A percentile compares a stretch with the other conserved stretches of the same genome.
Conservation (phyloP, 2,113 vertebrate genomes). For the Castor canadensis region DNA sequence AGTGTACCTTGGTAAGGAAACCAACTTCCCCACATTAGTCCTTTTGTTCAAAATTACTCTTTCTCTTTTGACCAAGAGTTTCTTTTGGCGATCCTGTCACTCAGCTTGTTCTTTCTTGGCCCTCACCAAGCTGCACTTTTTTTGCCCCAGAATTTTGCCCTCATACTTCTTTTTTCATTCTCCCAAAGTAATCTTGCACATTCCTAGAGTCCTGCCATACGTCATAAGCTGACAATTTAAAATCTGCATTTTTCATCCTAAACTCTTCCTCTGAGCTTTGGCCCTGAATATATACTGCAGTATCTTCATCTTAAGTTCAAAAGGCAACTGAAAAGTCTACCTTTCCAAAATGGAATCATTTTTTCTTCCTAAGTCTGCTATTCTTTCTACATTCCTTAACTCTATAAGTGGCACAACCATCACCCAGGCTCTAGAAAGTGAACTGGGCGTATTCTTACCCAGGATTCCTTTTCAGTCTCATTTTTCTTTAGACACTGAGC, state of each 20-base stretch:
- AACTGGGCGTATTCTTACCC: neutral
- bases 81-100: neutral
- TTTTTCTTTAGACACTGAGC: neutral
- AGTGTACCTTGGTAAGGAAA: neutral
- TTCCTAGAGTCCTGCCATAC: neutral
- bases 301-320: neutral
- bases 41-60: neutral
- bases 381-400: neutral
- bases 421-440: neutral
- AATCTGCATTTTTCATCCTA: neutral
- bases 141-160: neutral
- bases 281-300: neutral
- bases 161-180: neutral
- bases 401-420: neutral
- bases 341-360: neutral
- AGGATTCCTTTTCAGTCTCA: neutral
- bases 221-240: neutral
- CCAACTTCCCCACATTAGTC: neutral
- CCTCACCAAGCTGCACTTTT: neutral
- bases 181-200: neutral
- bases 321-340: neutral
- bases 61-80: neutral
- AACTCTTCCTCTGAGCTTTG: neutral
- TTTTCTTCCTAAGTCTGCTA: neutral
- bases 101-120: neutral